These are phyloP conservation scores for Watersipora subatra DNA, from an alignment of 1,140 invertebrate species.

Conservation along the genomic window DNA sequence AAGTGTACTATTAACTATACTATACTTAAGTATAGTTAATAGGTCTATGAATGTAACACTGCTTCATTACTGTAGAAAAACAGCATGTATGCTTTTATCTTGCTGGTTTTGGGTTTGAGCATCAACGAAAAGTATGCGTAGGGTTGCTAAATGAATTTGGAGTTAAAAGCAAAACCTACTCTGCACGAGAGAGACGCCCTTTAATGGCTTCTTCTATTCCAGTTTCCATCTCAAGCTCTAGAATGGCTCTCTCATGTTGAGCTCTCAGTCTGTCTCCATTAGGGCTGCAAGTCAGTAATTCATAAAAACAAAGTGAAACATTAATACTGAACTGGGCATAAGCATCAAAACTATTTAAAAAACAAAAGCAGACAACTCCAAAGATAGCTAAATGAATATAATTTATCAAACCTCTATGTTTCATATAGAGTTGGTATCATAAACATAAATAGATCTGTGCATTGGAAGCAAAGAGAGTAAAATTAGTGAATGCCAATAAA, in stretches of 20 bases:
- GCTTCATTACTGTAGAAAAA: not conserved
- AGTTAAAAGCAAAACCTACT: too few species aligned
- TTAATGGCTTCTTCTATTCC: conserved; percentile 25
- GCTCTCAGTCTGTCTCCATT: conserved; percentile 22
- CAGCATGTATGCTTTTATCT: not conserved
- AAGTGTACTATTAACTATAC: not conserved
- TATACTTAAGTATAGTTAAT: not conserved
- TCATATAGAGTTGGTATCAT: too few species aligned
- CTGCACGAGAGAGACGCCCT: conserved; percentile 26
- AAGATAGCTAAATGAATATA: not conserved
- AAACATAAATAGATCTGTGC: too few species aligned
- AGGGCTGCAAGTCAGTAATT: conserved; percentile 18
- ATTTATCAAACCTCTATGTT: too few species aligned
- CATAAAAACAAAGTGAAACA: not conserved
- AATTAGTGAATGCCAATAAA: too few species aligned
- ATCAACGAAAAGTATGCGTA: too few species aligned
- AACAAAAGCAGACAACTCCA: too few species aligned
- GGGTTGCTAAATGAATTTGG: too few species aligned
- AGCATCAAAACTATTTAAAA: not conserved
- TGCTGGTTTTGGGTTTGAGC: not conserved
- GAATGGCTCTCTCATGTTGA: conserved; percentile 25
- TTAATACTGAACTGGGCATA: conserved; percentile 2
- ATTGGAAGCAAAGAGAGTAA: too few species aligned
- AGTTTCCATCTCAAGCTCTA: conserved; percentile 30
- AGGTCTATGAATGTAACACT: not conserved